Evolutionary conservation across 1,140 invertebrate species (phyloP).

Genomic region (Achatina immaculata): DNA sequence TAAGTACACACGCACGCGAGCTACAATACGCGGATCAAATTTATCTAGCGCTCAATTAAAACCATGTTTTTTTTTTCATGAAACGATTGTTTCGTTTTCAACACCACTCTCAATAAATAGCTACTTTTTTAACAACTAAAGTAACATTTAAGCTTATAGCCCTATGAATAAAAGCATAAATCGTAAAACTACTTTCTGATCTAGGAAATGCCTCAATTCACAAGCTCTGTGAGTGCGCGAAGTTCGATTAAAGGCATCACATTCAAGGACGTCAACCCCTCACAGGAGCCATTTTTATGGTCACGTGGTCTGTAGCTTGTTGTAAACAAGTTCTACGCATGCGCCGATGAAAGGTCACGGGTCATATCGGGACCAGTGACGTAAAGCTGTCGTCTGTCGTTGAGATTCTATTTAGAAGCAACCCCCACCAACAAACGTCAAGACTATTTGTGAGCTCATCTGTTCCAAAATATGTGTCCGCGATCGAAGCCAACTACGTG

Average conservation of each 20-base stretch:
- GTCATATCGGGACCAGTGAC: neutral
- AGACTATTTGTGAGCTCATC: too few species aligned
- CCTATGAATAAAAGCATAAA: neutral
- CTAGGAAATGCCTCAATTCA: neutral
- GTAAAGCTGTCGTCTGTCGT: neutral
- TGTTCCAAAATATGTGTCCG: too few species aligned
- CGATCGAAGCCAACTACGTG: too few species aligned
- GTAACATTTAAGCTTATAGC: neutral
- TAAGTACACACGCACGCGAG: too few species aligned
- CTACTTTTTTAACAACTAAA: neutral
- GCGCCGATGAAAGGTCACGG: neutral
- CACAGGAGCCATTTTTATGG: conserved; percentile 3
- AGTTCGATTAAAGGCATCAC: neutral
- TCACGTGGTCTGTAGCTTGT: conserved; percentile 3
- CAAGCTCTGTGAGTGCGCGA: neutral
- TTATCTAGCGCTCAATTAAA: neutral
- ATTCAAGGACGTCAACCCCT: neutral
- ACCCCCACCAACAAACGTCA: too few species aligned
- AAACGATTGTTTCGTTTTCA: too few species aligned
- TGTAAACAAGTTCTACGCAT: conserved; percentile 10
- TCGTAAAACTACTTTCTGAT: neutral
- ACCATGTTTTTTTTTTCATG: neutral
- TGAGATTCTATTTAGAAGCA: too few species aligned
- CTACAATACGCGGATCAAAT: too few species aligned
- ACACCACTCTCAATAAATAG: too few species aligned